Percentiles rank a stretch among this genome's conserved stretches.
These are phyloP conservation scores for Campoletis raptor DNA, from an alignment of 2,888 invertebrate species.

Conservation along the genomic window DNA sequence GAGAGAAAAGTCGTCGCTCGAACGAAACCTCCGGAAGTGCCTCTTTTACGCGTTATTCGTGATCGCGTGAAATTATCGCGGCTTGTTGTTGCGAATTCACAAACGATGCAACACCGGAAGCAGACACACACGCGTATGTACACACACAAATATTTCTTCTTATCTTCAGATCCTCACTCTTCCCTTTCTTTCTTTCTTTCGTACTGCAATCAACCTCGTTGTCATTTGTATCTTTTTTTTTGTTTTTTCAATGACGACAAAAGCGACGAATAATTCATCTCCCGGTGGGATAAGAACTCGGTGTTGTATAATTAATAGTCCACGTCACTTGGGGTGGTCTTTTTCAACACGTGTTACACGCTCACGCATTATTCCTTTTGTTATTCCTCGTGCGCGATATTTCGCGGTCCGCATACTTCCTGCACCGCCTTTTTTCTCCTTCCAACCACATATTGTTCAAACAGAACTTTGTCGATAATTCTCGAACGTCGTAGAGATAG, in stretches of 20 bases:
- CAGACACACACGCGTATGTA: conserved; percentile 26
- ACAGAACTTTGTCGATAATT: conserved; percentile 26
- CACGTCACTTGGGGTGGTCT: conserved; percentile 57
- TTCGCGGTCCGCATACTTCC: conserved; percentile 63
- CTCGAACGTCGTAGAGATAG: conserved; percentile 6
- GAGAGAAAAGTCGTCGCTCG: conserved; percentile 33
- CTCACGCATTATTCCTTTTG: conserved; percentile 53
- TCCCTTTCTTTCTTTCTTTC: conserved; percentile 11
- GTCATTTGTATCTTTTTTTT: conserved; percentile 9
- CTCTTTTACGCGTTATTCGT: conserved; percentile 69
- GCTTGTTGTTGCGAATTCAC: conserved; percentile 57
- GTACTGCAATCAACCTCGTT: conserved; percentile 49
- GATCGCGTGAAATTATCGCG: conserved; percentile 69
- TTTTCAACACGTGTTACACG: conserved; percentile 40
- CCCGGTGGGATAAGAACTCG: conserved; percentile 9
- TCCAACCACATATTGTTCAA: conserved; percentile 63
- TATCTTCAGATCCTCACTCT: conserved; percentile 35
- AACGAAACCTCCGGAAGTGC: conserved; percentile 59
- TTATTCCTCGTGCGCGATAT: conserved; percentile 66
- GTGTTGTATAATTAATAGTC: conserved; percentile 17
- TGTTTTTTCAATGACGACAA: conserved; percentile 19
- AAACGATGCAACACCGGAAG: conserved; percentile 62
- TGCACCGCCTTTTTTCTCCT: conserved; percentile 54
- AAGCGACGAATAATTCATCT: conserved; percentile 21
- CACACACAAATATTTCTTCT: conserved; percentile 13